Evolutionary conservation across 2,888 invertebrate species (phyloP), one percentile per base, ranked within the genome.

Genomic region (Bhutanitis thaidina): DNA sequence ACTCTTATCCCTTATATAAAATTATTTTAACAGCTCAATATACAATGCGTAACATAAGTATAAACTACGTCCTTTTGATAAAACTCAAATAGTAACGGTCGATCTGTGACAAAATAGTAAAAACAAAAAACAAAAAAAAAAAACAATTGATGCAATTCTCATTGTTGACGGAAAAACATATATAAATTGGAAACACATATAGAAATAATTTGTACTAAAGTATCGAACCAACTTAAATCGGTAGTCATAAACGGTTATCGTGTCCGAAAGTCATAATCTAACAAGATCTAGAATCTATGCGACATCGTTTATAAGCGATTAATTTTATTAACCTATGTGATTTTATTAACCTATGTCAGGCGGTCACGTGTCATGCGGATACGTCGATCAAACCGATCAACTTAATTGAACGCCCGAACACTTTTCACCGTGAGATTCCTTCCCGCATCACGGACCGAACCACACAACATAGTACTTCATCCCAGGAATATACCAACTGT

Each of bases 1-100:
- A 81, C 77, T 81, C 79, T 56, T 59, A 61, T 56, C 69, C 71
- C 58, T 39, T 32, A 20, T 2, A 27, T 7, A 32, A 32, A 32
- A 32, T 1, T 32, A 3, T 32, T 8, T 2, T 0, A 34, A 13
- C 34, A 12, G 12, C 7, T 12, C 10, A 34, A 34, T 27, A 34
- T 10, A 12, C n/a, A 13, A 12, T 7, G 13, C 7, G 4, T 12
- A 34, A 34, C 5, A 34, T 34, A 40, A 40, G 12, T 12, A 36
- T 3, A 20, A 8, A 27, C 8, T 7, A 13, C 3, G 14, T 1
- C 10, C 15, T 36, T 35, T 15, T 36, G 36, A 15, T 9, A 8
- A 36, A 36, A 36, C 15, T 36, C 36, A 36, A 36, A 36, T 36
- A 15, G 36, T 35, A 14, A 7, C 8, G 35, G 14, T 35, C 2